Conservation (phyloP, 2,113 vertebrate genomes). For the Mesitornis unicolor region DNA sequence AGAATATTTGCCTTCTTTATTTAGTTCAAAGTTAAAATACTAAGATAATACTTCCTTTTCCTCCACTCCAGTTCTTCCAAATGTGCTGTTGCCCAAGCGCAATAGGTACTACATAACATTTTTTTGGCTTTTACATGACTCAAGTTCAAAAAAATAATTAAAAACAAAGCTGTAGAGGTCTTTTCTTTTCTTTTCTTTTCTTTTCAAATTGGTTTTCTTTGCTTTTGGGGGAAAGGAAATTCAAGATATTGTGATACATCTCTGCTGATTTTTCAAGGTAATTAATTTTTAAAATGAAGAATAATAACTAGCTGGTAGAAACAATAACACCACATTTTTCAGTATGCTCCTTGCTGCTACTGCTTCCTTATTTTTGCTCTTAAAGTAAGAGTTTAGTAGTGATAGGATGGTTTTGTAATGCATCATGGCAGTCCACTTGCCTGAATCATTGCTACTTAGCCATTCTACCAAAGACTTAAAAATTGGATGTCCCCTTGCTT, state of each 20-base stretch:
- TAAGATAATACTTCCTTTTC: background rate
- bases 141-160: background rate
- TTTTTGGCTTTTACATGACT: background rate
- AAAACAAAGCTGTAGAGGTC: background rate
- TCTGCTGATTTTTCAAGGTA: background rate
- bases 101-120: background rate
- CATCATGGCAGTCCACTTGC: background rate
- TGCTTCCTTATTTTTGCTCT: background rate
- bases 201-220: background rate
- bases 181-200: too few relatives aligned
- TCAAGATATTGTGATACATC: background rate
- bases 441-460: background rate
- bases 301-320: background rate
- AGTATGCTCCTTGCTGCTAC: background rate
- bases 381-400: background rate
- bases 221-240: background rate
- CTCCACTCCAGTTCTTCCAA: background rate
- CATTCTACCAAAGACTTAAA: background rate
- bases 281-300: background rate
- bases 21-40: background rate
- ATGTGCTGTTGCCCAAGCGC: background rate
- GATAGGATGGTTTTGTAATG: background rate
- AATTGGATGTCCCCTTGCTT: background rate
- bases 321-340: background rate
- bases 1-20: background rate